Percentiles rank a stretch among this genome's conserved stretches.
phyloP scores from a whole-genome alignment of 2,888 invertebrate species.

The Nasonia oneida region DNA sequence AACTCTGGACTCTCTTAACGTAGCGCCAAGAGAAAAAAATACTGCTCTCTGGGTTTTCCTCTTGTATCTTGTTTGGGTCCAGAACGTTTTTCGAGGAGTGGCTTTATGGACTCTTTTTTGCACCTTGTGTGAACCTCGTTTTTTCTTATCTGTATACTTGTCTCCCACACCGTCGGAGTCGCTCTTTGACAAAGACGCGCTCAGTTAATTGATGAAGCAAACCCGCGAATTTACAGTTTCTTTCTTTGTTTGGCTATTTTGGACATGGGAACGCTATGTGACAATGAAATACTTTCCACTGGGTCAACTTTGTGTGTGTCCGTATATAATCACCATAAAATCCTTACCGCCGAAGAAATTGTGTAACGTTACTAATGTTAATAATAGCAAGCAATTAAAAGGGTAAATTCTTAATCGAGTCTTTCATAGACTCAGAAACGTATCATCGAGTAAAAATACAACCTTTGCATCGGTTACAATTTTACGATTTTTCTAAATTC shows the following conservation, averaged over 20 bases:
- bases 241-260: not conserved
- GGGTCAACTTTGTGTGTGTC: not conserved
- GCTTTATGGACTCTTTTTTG: slow-evolving; percentile 28
- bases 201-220: not conserved
- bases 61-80: slow-evolving; percentile 12
- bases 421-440: not conserved
- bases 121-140: slow-evolving; percentile 47
- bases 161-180: not conserved
- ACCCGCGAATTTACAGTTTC: not conserved
- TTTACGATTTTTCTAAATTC: not conserved
- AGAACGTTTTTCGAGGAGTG: slow-evolving; percentile 25
- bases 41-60: slow-evolving; percentile 12
- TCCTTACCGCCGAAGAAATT: not conserved
- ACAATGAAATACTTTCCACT: not conserved
- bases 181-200: not conserved
- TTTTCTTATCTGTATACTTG: slow-evolving; percentile 12
- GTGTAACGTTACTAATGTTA: slow-evolving; percentile 13
- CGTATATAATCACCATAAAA: not conserved
- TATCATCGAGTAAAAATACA: slow-evolving; percentile 48
- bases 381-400: slow-evolving; percentile 14
- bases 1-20: not conserved
- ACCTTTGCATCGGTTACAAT: slow-evolving; percentile 44
- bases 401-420: slow-evolving; percentile 29
- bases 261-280: slow-evolving; percentile 18
- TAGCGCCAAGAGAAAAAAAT: not conserved